Conservation (phyloP, 2,113 vertebrate genomes). For the Ceyx cyanopectus region DNA sequence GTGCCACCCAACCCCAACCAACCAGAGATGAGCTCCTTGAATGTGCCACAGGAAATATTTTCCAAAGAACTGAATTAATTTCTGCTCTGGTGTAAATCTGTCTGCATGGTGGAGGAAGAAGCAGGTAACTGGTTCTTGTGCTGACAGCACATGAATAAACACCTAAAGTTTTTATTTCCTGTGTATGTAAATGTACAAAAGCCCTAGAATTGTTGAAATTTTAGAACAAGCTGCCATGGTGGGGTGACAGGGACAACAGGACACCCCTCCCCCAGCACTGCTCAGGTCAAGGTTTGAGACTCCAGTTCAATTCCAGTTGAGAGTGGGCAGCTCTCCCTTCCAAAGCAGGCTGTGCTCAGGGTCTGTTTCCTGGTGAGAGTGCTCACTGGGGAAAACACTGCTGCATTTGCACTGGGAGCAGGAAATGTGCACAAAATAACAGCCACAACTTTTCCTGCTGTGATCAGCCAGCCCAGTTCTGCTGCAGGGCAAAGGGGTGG, state of each 20-base stretch:
- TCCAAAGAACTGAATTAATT: neutral
- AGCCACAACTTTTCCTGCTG: neutral
- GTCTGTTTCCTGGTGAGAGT: neutral
- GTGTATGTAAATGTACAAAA: neutral
- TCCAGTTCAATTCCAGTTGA: neutral
- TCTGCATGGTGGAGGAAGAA: neutral
- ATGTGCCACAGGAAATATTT: neutral
- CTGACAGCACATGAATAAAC: neutral
- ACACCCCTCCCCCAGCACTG: neutral
- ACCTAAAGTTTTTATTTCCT: neutral
- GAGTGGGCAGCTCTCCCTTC: accelerated
- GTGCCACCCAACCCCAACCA: constrained; percentile 27
- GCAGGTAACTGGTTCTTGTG: neutral
- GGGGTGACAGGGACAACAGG: neutral
- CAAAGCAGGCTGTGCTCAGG: neutral
- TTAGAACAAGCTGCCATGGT: neutral
- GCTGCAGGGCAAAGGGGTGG: neutral
- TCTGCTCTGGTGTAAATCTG: neutral
- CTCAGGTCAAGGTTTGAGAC: neutral
- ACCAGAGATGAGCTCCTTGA: constrained; percentile 8
- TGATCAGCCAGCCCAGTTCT: neutral
- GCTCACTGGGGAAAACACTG: neutral
- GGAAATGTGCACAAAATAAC: neutral
- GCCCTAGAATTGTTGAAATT: neutral
- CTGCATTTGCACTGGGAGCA: neutral